Base-by-base conservation (phyloP, 2,888 invertebrate species). In the Noctua pronuba region DNA sequence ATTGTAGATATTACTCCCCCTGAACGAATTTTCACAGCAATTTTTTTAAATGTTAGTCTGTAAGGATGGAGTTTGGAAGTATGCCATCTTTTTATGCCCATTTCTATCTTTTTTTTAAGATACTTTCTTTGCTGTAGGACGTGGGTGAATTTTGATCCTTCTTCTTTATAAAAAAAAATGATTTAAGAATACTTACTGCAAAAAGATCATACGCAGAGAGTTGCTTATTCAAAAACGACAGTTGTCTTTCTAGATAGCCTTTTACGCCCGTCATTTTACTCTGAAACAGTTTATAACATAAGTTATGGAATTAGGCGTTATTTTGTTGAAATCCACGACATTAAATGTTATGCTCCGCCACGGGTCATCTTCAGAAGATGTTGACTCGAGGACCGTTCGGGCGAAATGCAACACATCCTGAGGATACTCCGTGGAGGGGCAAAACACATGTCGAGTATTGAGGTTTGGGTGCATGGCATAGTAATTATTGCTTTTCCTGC, bases 201-300 rank as follows among this genome's bases (percentile, higher is more conserved):
- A 83, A 81, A 2, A 90, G 88, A 52, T 92, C 87, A 0, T 79
- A 75, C 1, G 76, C 70, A 1, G 86, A 69, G 0, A 94, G 64
- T 31, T 92, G 92, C 13, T 80, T 90, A 16, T 93, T 90, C 0
- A 96, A 75, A 38, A 85, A 94, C 0, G 88, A 80, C 11, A 93
- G 49, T 70, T 96, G 96, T 28, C 90, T 91, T 60, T 95, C 91
- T 0, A 96, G 87, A 81, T 96, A 96, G 21, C 91, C 89, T 49
- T 87, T 94, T 0, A 96, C 92, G 0, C 95, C 95, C 0, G 88
- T 87, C 94, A 96, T 92, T 88, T 95, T 94, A 52, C 91, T 94
- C 96, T 96, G 93, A 44, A 94, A 79, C 41, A 41, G 1, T 5
- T n/a, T 7, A 65, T 18, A 18, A 58, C 8, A 18, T 55, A n/a